A percentile compares a stretch with the other conserved stretches of the same genome.
phyloP scores from a whole-genome alignment of 2,797 vertebrate species.

The Tragelaphus oryx region DNA sequence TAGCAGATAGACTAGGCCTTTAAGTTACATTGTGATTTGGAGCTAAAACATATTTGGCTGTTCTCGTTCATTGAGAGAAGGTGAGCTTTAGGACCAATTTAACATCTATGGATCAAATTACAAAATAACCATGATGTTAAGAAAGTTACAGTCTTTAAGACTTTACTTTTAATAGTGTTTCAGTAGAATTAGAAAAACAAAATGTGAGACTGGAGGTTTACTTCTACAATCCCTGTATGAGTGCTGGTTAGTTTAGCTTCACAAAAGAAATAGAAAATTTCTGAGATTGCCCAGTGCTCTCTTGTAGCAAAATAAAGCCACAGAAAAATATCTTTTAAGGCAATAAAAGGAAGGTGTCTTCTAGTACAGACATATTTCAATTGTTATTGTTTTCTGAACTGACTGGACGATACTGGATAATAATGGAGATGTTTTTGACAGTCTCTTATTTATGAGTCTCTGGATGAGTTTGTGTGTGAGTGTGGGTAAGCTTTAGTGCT shows the following conservation, averaged over 20 bases:
- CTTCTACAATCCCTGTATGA: neutral
- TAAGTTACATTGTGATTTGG: neutral
- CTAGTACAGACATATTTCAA: constrained; percentile 56
- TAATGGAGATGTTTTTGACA: constrained; percentile 31
- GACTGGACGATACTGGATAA: constrained; percentile 7
- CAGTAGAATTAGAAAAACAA: neutral
- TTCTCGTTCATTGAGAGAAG: neutral
- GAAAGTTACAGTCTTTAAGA: neutral
- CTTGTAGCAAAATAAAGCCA: constrained; percentile 44
- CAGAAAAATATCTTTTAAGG: constrained; percentile 56
- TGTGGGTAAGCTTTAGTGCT: neutral
- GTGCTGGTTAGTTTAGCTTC: neutral
- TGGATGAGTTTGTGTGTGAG: neutral
- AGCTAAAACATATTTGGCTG: neutral
- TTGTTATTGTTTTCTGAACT: constrained; percentile 56
- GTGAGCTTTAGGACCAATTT: neutral
- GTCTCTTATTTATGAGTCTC: constrained; percentile 48
- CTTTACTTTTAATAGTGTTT: neutral
- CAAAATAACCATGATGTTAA: neutral
- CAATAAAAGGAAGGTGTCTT: constrained; percentile 60
- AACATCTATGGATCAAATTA: neutral
- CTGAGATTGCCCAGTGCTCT: neutral
- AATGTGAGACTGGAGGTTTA: neutral
- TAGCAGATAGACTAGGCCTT: neutral
- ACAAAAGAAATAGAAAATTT: constrained; percentile 7